Conservation (phyloP, 2,888 invertebrate species). For the Drosophila tanythrix region DNA sequence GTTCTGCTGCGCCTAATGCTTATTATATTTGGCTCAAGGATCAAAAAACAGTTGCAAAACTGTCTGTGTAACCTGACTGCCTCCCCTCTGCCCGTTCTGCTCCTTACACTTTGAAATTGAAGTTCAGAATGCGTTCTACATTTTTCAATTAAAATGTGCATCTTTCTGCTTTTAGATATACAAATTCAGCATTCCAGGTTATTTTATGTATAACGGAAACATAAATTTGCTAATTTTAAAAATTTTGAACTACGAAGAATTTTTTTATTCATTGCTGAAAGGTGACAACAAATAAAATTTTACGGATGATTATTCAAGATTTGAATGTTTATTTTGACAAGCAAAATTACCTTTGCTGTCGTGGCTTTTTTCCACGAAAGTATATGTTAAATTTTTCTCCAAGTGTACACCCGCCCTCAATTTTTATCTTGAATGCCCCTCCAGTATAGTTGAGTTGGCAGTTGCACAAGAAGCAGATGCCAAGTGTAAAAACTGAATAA, state of each 20-base stretch:
- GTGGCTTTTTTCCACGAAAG: neutral
- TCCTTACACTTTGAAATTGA: neutral
- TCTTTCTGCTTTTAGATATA: neutral
- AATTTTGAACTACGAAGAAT: neutral
- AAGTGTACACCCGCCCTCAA: neutral
- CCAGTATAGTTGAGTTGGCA: slow-evolving; percentile 36
- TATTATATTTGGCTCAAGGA: slow-evolving; percentile 78
- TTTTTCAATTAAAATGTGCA: neutral
- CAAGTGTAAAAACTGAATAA: slow-evolving; percentile 15
- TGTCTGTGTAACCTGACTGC: slow-evolving; percentile 23
- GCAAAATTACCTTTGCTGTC: neutral
- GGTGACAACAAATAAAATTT: neutral
- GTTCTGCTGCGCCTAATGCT: slow-evolving; percentile 67
- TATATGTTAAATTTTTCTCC: neutral
- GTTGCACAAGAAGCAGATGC: slow-evolving; percentile 36
- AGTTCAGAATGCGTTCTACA: neutral
- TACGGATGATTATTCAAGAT: neutral
- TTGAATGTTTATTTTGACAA: neutral
- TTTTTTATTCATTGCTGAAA: neutral
- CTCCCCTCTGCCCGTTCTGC: neutral
- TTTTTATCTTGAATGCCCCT: slow-evolving; percentile 31
- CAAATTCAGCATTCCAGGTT: neutral
- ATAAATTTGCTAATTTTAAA: neutral
- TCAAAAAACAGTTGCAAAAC: slow-evolving; percentile 64
- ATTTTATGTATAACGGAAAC: neutral